Conservation (phyloP, 2,888 invertebrate genomes). For the Zaprionus obscuricornis region DNA sequence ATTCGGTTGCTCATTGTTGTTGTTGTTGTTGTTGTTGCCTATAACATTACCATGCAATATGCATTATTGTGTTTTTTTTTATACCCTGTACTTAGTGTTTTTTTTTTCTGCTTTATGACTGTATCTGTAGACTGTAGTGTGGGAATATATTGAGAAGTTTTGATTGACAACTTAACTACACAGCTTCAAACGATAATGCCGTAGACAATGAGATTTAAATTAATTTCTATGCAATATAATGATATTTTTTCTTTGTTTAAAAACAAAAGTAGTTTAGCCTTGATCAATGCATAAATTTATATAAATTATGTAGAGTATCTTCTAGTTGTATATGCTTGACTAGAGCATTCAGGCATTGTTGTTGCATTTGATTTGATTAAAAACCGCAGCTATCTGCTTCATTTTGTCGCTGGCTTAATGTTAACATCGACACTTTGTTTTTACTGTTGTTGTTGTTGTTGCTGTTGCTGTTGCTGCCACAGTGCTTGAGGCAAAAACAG, state of each 20-base stretch:
- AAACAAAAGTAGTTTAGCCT: too few species aligned
- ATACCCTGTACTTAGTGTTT: too few species aligned
- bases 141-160: too few species aligned
- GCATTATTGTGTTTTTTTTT: neutral
- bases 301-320: too few species aligned
- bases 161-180: too few species aligned
- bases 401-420: constrained; percentile 67
- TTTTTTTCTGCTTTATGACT: neutral
- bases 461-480: constrained; percentile 17
- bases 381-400: constrained; percentile 76
- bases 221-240: too few species aligned
- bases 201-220: too few species aligned
- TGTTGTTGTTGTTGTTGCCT: constrained; percentile 24
- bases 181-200: too few species aligned
- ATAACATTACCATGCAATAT: constrained; percentile 48
- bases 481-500: neutral
- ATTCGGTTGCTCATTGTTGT: constrained; percentile 49
- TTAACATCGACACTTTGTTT: constrained; percentile 69
- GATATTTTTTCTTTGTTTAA: too few species aligned
- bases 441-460: constrained; percentile 14
- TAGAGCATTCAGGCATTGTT: constrained; percentile 14
- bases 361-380: constrained; percentile 76
- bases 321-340: constrained; percentile 18
- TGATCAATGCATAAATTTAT: too few species aligned
- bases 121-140: neutral